Percentiles rank a stretch among this genome's conserved stretches.
Conservation (phyloP, 2,797 vertebrate genomes). For the Microcaecilia unicolor region DNA sequence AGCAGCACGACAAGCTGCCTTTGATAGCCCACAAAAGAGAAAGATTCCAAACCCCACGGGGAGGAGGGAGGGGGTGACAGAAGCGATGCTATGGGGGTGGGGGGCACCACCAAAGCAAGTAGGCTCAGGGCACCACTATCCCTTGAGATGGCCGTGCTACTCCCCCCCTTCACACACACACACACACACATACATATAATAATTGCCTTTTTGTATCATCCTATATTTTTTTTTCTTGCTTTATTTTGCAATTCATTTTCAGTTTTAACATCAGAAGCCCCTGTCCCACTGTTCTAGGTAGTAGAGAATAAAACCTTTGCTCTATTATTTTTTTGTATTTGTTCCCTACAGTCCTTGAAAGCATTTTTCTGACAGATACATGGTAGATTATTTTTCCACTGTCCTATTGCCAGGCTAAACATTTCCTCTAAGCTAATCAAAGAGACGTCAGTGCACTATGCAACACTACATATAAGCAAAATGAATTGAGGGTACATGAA, state of each 20-base stretch:
- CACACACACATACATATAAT: no score
- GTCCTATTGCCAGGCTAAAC: background rate
- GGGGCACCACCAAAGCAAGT: no score
- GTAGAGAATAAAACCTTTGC: background rate
- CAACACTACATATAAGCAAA: background rate
- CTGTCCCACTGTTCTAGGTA: background rate
- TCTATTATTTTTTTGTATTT: background rate
- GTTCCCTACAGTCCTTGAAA: conserved; percentile 6
- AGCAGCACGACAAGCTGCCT: no score
- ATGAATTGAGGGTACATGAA: background rate
- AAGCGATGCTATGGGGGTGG: no score
- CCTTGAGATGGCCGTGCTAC: no score
- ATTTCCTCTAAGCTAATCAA: background rate
- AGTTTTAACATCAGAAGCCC: conserved; percentile 2
- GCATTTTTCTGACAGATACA: conserved; percentile 6
- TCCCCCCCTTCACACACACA: no score
- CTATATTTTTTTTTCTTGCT: conserved; percentile 3
- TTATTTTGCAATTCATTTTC: conserved; percentile 13
- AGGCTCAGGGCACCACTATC: no score
- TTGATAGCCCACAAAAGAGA: no score
- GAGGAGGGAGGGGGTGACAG: no score
- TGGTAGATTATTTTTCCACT: background rate
- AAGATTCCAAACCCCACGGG: no score
- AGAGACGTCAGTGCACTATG: background rate
- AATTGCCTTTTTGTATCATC: no score